Conservation (phyloP, 2,888 invertebrate species). For the Phyllotreta striolata region DNA sequence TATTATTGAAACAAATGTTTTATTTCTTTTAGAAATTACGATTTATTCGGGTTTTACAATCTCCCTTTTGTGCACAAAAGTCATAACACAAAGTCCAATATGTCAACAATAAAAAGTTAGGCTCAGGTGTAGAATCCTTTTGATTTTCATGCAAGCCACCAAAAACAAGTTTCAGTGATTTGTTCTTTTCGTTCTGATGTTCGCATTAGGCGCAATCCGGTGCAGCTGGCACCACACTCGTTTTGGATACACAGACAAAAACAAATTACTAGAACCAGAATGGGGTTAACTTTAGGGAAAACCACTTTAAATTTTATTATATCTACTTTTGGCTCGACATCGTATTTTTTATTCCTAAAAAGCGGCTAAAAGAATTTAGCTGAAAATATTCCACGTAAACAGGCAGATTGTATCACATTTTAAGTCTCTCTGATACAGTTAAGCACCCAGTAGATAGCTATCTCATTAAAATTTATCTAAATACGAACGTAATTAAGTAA, state of each 20-base stretch:
- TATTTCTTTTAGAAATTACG: no score
- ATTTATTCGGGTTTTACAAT: background rate
- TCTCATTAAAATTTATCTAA: no score
- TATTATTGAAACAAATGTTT: no score
- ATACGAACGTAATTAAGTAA: no score
- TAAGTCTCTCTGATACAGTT: no score
- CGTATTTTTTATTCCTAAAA: no score
- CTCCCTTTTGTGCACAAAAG: background rate
- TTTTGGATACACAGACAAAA: constrained; percentile 25
- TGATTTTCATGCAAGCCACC: constrained; percentile 29
- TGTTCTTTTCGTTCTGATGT: constrained; percentile 29
- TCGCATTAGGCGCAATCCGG: constrained; percentile 26
- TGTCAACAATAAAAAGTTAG: constrained; percentile 21
- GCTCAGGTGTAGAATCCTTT: constrained; percentile 29
- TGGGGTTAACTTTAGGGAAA: constrained; percentile 11
- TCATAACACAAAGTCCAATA: constrained; percentile 8
- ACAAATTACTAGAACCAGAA: constrained; percentile 21
- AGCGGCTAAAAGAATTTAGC: no score
- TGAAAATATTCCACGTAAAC: no score
- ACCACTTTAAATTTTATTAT: constrained; percentile 7
- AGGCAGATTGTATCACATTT: no score
- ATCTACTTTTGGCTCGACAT: background rate
- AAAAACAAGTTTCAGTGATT: constrained; percentile 27
- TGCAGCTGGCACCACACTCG: constrained; percentile 21
- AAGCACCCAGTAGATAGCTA: no score